Conservation (phyloP, 2,888 invertebrate species). For the Celastrina argiolus region DNA sequence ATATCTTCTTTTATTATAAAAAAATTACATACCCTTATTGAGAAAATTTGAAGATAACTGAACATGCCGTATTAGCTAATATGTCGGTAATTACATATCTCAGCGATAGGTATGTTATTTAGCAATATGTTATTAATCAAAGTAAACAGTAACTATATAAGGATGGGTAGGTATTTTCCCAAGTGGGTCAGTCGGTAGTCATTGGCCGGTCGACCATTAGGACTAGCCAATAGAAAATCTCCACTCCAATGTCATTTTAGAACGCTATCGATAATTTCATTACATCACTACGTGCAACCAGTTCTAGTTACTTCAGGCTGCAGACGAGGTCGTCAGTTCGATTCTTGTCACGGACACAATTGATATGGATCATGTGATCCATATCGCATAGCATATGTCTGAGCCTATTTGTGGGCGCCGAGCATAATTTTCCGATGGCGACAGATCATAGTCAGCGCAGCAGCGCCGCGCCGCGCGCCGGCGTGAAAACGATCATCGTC, state of each 20-base stretch:
- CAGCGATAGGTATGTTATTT: conserved; percentile 11
- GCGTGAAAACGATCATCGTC: no score
- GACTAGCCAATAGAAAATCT: conserved; percentile 30
- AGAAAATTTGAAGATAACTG: neutral
- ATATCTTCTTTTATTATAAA: no score
- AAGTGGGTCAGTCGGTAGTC: conserved; percentile 30
- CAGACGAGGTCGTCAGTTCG: conserved; percentile 8
- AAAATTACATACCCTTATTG: neutral
- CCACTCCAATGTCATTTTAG: conserved; percentile 25
- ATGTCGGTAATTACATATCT: neutral
- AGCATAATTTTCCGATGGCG: no score
- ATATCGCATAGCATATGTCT: conserved; percentile 1
- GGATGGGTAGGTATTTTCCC: conserved; percentile 29
- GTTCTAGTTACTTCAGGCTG: neutral
- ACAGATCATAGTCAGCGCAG: no score
- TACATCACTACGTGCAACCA: neutral
- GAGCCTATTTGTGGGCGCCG: no score
- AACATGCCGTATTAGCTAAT: conserved; percentile 4
- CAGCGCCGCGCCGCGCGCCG: no score
- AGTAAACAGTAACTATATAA: conserved; percentile 26
- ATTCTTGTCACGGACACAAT: neutral
- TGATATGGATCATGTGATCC: neutral
- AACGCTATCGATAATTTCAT: conserved; percentile 14
- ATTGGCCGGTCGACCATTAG: conserved; percentile 29
- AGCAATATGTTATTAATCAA: conserved; percentile 22